Evolutionary conservation across 2,888 invertebrate species (phyloP).

Genomic region (Celastrina argiolus): DNA sequence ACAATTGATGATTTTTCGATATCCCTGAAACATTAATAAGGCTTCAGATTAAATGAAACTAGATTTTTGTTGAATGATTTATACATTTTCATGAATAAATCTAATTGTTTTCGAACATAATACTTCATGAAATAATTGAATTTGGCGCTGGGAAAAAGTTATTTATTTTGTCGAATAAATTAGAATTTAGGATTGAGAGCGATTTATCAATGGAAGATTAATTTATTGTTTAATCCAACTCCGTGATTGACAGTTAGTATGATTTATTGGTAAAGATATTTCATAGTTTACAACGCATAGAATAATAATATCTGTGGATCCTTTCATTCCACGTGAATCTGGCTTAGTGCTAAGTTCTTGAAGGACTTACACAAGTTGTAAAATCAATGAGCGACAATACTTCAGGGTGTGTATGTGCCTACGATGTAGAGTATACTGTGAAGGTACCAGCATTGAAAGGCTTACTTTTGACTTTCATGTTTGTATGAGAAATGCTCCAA

Average conservation of each 20-base stretch:
- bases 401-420: too few relatives aligned
- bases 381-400: too few relatives aligned
- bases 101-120: neutral
- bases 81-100: neutral
- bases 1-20: conserved; percentile 5
- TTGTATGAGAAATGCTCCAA: too few relatives aligned
- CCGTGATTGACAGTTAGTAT: neutral
- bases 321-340: too few relatives aligned
- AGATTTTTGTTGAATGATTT: conserved; percentile 8
- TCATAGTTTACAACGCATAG: neutral
- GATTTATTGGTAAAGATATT: neutral
- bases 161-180: neutral
- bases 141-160: neutral
- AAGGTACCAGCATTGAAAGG: too few relatives aligned
- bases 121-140: conserved; percentile 11
- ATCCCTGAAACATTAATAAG: conserved; percentile 3
- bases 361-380: too few relatives aligned
- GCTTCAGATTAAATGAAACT: neutral
- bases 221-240: neutral
- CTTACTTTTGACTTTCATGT: too few relatives aligned
- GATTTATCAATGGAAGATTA: neutral
- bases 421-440: too few relatives aligned
- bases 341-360: too few relatives aligned
- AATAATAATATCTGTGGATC: too few relatives aligned
- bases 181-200: neutral